phyloP scores from a whole-genome alignment of 30 jellyfish, hydroid and myxozoan genomes.

The Pseudorhiza aurosa region DNA sequence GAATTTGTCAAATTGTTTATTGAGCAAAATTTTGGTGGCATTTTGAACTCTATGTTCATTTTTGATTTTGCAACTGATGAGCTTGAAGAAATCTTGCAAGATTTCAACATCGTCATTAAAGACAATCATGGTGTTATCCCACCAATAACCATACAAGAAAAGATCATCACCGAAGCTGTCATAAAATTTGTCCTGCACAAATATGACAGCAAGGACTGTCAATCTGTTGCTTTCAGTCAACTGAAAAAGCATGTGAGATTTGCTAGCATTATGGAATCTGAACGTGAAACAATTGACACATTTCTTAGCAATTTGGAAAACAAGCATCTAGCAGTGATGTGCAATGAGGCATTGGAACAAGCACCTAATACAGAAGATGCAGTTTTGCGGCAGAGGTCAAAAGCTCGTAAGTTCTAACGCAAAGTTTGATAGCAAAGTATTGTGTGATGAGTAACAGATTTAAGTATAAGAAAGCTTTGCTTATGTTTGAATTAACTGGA shows the following conservation, averaged over 20 bases:
- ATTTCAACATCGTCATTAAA: neutral
- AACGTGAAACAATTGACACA: neutral
- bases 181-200: neutral
- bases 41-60: neutral
- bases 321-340: neutral
- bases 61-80: neutral
- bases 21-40: neutral
- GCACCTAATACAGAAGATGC: neutral
- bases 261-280: neutral
- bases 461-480: no score
- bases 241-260: neutral
- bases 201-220: neutral
- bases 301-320: neutral
- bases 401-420: no score
- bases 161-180: neutral
- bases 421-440: no score
- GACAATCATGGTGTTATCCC: neutral
- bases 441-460: no score
- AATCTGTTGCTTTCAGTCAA: neutral
- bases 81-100: neutral
- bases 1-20: neutral
- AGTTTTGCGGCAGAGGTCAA: neutral
- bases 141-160: neutral
- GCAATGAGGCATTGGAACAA: neutral
- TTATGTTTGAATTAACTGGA: no score